Percentiles rank a stretch among this genome's conserved stretches.
Evolutionary conservation across 2,797 vertebrate species (phyloP).

Genomic region (Smutsia gigantea): DNA sequence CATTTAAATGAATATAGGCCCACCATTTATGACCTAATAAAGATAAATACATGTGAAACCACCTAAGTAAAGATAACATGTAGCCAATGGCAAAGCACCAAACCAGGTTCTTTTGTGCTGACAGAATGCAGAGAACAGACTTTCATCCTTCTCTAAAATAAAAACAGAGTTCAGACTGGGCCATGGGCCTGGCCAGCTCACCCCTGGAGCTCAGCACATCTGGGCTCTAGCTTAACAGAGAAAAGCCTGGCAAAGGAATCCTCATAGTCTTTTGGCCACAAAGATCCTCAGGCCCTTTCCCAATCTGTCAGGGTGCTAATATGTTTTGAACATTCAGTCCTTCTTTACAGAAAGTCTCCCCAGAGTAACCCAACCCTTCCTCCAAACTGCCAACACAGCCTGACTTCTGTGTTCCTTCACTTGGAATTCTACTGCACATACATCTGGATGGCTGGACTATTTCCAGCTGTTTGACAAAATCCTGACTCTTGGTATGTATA

Average conservation of each 20-base stretch:
- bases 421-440: neutral
- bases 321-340: constrained; percentile 65
- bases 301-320: constrained; percentile 53
- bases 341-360: constrained; percentile 60
- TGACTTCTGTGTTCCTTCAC: neutral
- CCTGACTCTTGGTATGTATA: neutral
- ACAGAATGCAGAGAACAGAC: neutral
- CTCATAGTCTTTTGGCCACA: neutral
- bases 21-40: neutral
- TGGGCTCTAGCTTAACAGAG: constrained; percentile 50
- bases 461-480: neutral
- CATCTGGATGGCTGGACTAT: constrained; percentile 5
- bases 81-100: neutral
- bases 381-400: constrained; percentile 22
- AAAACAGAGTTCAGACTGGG: constrained; percentile 4
- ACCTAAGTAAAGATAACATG: neutral
- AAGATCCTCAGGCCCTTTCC: constrained; percentile 25
- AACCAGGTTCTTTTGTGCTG: neutral
- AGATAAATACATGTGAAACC: neutral
- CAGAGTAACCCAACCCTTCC: constrained; percentile 43
- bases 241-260: constrained; percentile 25
- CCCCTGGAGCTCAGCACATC: constrained; percentile 19
- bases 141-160: neutral
- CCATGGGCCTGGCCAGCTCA: neutral
- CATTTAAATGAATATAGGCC: neutral